Conservation (phyloP, 2,797 vertebrate species). For the Hyperoplus immaculatus region DNA sequence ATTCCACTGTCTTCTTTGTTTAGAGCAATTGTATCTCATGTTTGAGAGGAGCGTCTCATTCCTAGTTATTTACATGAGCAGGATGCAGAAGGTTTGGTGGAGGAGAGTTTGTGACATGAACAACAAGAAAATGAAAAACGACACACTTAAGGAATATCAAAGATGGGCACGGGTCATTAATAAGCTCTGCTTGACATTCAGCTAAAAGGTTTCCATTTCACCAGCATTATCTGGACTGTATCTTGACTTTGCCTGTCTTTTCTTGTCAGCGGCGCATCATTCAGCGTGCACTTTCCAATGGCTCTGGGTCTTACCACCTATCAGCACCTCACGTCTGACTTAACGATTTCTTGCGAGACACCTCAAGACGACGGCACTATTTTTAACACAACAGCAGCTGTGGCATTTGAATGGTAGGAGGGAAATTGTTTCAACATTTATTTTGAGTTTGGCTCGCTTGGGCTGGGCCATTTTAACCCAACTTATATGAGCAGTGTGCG, state of each 20-base stretch:
- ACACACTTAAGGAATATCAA: not conserved
- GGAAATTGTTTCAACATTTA: conserved; percentile 79
- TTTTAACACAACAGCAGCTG: conserved; percentile 82
- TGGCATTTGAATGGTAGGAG: conserved; percentile 68
- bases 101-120: conserved; percentile 1
- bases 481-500: conserved; percentile 16
- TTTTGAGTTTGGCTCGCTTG: conserved; percentile 77
- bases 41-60: not conserved
- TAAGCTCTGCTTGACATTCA: conserved; percentile 55
- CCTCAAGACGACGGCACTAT: conserved; percentile 78
- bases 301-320: conserved; percentile 51
- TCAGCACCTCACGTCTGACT: conserved; percentile 70
- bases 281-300: conserved; percentile 25
- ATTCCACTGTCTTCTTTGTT: conserved; percentile 18
- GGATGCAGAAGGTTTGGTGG: not conserved
- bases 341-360: conserved; percentile 74
- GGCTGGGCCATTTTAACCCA: conserved; percentile 39
- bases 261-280: conserved; percentile 31
- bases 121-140: conserved; percentile 5
- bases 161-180: conserved; percentile 23
- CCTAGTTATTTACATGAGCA: not conserved
- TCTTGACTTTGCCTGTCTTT: conserved; percentile 41
- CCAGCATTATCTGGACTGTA: conserved; percentile 39
- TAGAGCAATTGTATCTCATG: not conserved
- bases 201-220: conserved; percentile 30